Base-by-base conservation (phyloP, 2,797 vertebrate genomes). In the Vireo griseus region DNA sequence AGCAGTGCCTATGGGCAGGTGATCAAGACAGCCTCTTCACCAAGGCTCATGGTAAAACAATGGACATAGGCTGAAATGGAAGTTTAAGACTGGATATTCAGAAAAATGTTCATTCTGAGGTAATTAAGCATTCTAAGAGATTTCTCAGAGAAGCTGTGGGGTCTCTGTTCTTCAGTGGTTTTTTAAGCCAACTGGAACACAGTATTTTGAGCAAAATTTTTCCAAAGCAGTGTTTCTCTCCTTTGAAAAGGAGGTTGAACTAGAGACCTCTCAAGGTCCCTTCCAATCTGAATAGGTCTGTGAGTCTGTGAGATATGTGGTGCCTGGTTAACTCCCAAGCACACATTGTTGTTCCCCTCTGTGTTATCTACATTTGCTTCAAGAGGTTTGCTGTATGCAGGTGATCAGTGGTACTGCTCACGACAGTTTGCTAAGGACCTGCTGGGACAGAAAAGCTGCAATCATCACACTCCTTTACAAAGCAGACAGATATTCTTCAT, bases 331-430 rank as follows among this genome's bases (percentile, higher is more conserved):
- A 29, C 5, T 42, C 48, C 17, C 13, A n/a, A 44, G 18, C 50
- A 62, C 15, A 35, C 4, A 4, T 4, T 63, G 9, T 11, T 88
- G 2, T 50, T 88, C 42, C 50, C 5, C 17, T 88, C 16, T 2
- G 0, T 54, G 40, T 17, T 55, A 59, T 17, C 28, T 59, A 11
- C 31, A 6, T 44, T 80, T 81, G 6, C 31, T 52, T 44, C 17
- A 28, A 48, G 52, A 83, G 29, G 3, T 11, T 54, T 73, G 6
- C 29, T 57, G 7, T 40, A 5, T 25, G 28, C 26, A 66, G 33
- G n/a, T 44, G 35, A 10, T 33, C 82, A 57, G 20, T 0, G 1
- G 10, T 37, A 54, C 44, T 20, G 33, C 31, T 62, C 10, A 0
- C 1, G 2, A 20, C 0, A 3, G 3, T 77, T 63, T 59, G 26